Evolutionary conservation across 2,113 vertebrate genomes (phyloP).

Genomic region (Morone chrysops): DNA sequence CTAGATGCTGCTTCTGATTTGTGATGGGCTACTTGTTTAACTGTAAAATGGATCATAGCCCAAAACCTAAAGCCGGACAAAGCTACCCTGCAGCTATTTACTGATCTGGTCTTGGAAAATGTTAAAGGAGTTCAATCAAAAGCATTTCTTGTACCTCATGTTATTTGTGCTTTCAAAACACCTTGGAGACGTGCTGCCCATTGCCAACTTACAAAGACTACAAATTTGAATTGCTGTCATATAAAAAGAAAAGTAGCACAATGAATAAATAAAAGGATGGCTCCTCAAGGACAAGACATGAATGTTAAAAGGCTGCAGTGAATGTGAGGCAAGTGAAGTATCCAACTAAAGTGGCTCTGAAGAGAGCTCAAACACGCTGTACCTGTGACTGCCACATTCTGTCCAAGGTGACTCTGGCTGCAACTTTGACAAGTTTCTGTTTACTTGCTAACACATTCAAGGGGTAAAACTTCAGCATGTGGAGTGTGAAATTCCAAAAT

Average conservation of each 20-base stretch:
- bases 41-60: conserved; percentile 36
- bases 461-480: conserved; percentile 4
- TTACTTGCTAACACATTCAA: conserved; percentile 31
- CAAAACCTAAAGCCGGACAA: conserved; percentile 17
- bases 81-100: conserved; percentile 35
- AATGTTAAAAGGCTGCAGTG: conserved; percentile 47
- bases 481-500: conserved; percentile 42
- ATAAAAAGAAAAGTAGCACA: conserved; percentile 23
- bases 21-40: conserved; percentile 18
- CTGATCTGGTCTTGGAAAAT: conserved; percentile 27
- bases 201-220: conserved; percentile 24
- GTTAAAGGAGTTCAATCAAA: conserved; percentile 28
- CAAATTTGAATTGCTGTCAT: conserved; percentile 44
- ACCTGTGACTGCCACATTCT: conserved; percentile 21
- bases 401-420: conserved; percentile 55
- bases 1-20: conserved; percentile 31
- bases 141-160: background rate
- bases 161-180: conserved; percentile 47
- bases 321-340: conserved; percentile 39
- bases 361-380: conserved; percentile 31
- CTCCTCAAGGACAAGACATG: conserved; percentile 53
- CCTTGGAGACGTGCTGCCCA: conserved; percentile 24
- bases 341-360: conserved; percentile 23
- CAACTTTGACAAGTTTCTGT: conserved; percentile 30
- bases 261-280: conserved; percentile 56